phyloP scores from a whole-genome alignment of 2,888 invertebrate genomes.

The Eristalinus sepulchralis region DNA sequence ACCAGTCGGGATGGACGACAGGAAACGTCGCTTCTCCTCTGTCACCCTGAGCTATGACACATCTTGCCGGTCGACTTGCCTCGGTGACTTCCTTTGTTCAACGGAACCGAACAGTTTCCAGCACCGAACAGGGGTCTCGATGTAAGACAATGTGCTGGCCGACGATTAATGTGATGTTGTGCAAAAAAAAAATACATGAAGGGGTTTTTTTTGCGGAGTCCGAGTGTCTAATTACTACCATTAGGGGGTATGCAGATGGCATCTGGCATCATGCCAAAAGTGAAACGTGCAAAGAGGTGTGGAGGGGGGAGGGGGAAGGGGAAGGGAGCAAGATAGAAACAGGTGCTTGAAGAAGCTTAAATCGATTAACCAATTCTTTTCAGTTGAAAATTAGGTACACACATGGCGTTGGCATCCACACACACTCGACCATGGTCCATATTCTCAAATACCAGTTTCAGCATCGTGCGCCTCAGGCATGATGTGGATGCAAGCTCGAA shows the following conservation, averaged over 20 bases:
- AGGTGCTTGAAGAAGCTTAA: conserved; percentile 50
- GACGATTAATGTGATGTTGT: conserved; percentile 13
- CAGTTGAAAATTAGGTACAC: conserved; percentile 32
- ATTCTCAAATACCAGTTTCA: conserved; percentile 43
- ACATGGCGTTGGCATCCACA: conserved; percentile 30
- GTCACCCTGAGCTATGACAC: conserved; percentile 11
- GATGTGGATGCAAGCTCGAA: conserved; percentile 23
- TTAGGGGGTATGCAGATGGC: conserved; percentile 50
- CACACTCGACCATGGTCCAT: conserved; percentile 51
- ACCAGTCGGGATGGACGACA: conserved; percentile 24
- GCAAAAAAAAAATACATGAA: not conserved
- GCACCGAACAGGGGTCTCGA: not conserved
- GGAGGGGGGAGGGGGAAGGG: not conserved
- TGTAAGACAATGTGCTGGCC: conserved; percentile 6
- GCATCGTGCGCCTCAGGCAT: conserved; percentile 30
- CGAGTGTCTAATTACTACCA: conserved; percentile 34
- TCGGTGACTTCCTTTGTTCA: conserved; percentile 31
- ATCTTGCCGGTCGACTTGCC: not conserved
- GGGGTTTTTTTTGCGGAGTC: not conserved
- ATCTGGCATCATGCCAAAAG: conserved; percentile 55
- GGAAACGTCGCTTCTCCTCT: conserved; percentile 54
- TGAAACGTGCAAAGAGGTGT: not conserved
- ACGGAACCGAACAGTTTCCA: not conserved
- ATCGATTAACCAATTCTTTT: conserved; percentile 41
- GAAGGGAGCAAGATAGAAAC: not conserved